Evolutionary conservation across 2,797 vertebrate species (phyloP), one percentile per base, ranked within the genome.

Genomic region (Uromys caudimaculatus): DNA sequence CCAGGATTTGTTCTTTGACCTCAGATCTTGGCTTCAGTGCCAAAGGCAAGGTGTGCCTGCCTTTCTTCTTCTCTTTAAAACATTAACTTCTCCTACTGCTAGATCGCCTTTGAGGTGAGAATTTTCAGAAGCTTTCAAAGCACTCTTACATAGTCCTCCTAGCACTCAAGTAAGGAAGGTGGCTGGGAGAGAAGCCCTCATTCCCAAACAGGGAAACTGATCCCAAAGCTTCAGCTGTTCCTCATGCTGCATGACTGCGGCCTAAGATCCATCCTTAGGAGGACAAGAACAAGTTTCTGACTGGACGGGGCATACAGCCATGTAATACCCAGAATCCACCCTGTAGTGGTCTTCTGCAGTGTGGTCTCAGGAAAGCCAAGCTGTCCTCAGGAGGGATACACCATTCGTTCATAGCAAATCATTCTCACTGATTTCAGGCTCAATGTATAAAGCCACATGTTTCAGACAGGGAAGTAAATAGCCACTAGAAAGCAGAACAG

Each of bases 61-160:
- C 83, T 89, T 90, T 94, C 86, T 91, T 94, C 86, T 91, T 94
- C 79, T 76, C 88, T 90, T 78, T 92, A 69, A 85, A 95, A 90
- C 60, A 21, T 82, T 92, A 86, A 92, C 69, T 89, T 75, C 67
- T 60, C 83, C 73, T 64, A 52, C 52, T 87, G 54, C 50, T 32
- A 73, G 56, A 71, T 76, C 7, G 50, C 82, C 85, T 97, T 62
- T 56, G 32, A 90, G 87, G 73, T 35, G 56, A 86, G 60, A 29
- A 56, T 83, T 95, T 85, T 87, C 78, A 54, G 29, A 56, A 86
- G 77, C 81, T 94, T 97, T 44, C 77, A 75, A 90, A 92, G 91
- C 41, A 82, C 9, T 84, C 77, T 88, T 76, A 86, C 60, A 35
- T 75, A 92, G 93, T 50, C 78, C 32, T 95, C 85, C 62, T 6